Conservation (phyloP, 2,797 vertebrate species). For the Enteromius radiatus region DNA sequence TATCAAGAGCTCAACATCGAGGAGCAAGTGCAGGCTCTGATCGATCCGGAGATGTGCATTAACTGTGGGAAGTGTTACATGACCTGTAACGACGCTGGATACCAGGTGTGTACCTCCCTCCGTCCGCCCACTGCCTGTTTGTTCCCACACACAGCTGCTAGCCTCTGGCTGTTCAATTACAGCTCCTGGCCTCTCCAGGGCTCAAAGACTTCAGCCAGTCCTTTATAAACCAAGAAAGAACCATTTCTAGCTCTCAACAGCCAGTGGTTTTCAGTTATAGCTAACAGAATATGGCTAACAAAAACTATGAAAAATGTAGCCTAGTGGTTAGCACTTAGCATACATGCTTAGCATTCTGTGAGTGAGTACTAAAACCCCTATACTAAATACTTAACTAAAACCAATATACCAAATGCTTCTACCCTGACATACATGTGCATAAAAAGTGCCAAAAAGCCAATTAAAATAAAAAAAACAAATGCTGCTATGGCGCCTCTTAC, state of each 20-base stretch:
- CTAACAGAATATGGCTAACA: background rate
- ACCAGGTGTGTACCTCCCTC: conserved; percentile 79
- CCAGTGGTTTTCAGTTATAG: background rate
- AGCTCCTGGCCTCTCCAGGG: conserved; percentile 26
- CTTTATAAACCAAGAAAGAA: background rate
- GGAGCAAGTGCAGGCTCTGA: conserved; percentile 88
- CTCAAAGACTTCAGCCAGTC: background rate
- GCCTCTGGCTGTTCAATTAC: conserved; percentile 36
- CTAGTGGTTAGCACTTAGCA: background rate
- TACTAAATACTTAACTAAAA: background rate
- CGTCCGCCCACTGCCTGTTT: conserved; percentile 31
- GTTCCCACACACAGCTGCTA: conserved; percentile 39
- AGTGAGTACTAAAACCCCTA: background rate
- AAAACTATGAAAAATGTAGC: background rate
- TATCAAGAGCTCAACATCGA: conserved; percentile 84
- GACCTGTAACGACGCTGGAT: conserved; percentile 89
- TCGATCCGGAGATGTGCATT: conserved; percentile 94
- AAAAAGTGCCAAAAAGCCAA: conserved; percentile 27
- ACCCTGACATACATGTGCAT: background rate
- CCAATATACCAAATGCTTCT: background rate
- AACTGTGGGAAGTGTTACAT: conserved; percentile 95
- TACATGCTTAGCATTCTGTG: background rate
- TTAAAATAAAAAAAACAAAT: conserved; percentile 26
- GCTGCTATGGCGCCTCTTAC: conserved; percentile 32
- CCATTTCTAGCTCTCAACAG: background rate